Evolutionary conservation across 2,797 vertebrate genomes (phyloP), one percentile per base, ranked within the genome.

Genomic region (Columba guinea): DNA sequence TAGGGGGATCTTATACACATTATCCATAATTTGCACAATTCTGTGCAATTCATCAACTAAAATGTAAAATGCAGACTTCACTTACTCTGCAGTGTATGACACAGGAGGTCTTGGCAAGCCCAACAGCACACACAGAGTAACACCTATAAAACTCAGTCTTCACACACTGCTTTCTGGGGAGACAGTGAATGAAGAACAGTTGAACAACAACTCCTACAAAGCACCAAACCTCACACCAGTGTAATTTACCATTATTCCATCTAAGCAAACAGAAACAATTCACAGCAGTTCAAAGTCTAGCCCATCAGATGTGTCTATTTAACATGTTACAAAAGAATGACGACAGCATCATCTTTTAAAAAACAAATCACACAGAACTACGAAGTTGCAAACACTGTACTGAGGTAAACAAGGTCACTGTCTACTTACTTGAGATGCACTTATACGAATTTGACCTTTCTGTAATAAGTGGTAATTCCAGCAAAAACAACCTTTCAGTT

Each of bases 381-480:
- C 11, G 22, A 64, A 84, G 49, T 39, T 51, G 52, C 8, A 7
- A 80, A 39, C 48, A 22, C n/a, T 39, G 51, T 30, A 59, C 56
- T 22, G 13, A 70, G 62, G 71, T 56, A 75, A 95, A 91, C 85
- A 76, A 86, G 77, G 90, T 79, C 83, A 68, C 56, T 58, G 58
- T 9, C 39, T 41, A 1, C 39, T 53, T 39, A 58, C 68, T 35
- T 5, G 8, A 91, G 60, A 71, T 21, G 56, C 48, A 49, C 86
- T 76, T 75, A 30, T 75, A 87, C 4, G 23, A 75, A 51, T 62
- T 22, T 97, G 94, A 95, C 94, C 84, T 90, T 97, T 96, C 89
- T 48, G 79, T 41, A 95, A 58, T 92, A 96, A 95, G 82, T 46
- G 37, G 93, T 60, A 93, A 95, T 96, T 96, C 89, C 69, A 77